Conservation (phyloP, 1,140 invertebrate species). For the Apolygus lucorum region DNA sequence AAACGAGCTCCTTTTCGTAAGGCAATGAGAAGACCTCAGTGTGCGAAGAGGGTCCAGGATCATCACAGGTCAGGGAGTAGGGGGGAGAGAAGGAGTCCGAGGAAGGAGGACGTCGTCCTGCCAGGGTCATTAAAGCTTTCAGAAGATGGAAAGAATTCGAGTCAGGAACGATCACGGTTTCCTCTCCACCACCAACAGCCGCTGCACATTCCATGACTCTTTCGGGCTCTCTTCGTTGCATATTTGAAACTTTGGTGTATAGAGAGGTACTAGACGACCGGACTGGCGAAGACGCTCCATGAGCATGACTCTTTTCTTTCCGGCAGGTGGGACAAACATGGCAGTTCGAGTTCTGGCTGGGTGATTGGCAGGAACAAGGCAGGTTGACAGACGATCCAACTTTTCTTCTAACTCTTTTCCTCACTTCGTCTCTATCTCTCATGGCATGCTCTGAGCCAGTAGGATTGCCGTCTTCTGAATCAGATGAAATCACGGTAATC, state of each 20-base stretch:
- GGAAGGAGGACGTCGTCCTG: too few relatives aligned
- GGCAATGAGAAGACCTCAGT: too few relatives aligned
- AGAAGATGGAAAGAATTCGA: background rate
- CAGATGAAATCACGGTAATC: background rate
- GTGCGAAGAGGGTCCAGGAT: too few relatives aligned
- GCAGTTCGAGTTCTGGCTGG: background rate
- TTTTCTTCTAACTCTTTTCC: background rate
- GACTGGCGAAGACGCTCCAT: background rate
- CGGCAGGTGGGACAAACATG: background rate
- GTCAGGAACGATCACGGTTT: background rate
- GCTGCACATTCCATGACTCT: background rate
- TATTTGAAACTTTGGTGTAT: background rate
- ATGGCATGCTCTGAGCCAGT: background rate
- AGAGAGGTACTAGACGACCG: background rate
- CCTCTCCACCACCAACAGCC: background rate
- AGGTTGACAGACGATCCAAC: background rate
- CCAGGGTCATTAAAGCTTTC: background rate
- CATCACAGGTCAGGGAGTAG: too few relatives aligned
- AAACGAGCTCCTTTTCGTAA: too few relatives aligned
- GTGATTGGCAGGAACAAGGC: background rate
- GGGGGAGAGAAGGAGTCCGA: too few relatives aligned
- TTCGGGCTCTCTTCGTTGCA: background rate
- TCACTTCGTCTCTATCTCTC: background rate
- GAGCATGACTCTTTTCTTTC: background rate
- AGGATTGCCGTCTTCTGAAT: background rate